A percentile compares a stretch with the other conserved stretches of the same genome.
Conservation (phyloP, 2,797 vertebrate genomes). For the Enteromius paludinosus region DNA sequence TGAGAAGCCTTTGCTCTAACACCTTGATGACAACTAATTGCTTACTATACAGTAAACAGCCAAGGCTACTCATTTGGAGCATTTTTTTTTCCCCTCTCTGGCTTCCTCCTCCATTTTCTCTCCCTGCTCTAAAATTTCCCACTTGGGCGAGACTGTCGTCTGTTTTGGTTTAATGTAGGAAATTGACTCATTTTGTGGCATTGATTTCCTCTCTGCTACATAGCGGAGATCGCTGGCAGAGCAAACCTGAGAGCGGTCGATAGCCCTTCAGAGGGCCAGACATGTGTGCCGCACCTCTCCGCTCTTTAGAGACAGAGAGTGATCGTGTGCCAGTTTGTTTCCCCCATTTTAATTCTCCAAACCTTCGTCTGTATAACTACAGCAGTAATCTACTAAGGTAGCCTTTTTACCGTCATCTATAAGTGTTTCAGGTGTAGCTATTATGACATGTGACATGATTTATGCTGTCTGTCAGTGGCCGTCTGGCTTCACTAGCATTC, state of each 20-base stretch:
- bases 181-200: constrained; percentile 71
- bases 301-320: neutral
- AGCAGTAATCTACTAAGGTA: constrained; percentile 14
- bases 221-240: constrained; percentile 66
- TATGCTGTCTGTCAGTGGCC: constrained; percentile 37
- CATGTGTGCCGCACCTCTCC: constrained; percentile 58
- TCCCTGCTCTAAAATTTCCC: constrained; percentile 62
- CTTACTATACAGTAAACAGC: neutral
- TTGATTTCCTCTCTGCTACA: constrained; percentile 72
- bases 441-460: constrained; percentile 32
- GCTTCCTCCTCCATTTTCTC: neutral
- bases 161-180: constrained; percentile 65
- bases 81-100: neutral
- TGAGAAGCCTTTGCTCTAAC: constrained; percentile 3
- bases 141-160: constrained; percentile 65
- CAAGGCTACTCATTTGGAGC: constrained; percentile 9
- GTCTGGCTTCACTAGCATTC: constrained; percentile 19
- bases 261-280: constrained; percentile 63
- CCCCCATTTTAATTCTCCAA: constrained; percentile 34
- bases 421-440: constrained; percentile 21
- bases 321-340: constrained; percentile 33
- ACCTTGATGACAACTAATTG: constrained; percentile 14
- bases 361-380: constrained; percentile 7
- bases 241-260: constrained; percentile 69
- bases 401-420: constrained; percentile 1